Evolutionary conservation across 1,140 invertebrate species (phyloP), one percentile per base, ranked within the genome.

Genomic region (Hormaphis cornu): DNA sequence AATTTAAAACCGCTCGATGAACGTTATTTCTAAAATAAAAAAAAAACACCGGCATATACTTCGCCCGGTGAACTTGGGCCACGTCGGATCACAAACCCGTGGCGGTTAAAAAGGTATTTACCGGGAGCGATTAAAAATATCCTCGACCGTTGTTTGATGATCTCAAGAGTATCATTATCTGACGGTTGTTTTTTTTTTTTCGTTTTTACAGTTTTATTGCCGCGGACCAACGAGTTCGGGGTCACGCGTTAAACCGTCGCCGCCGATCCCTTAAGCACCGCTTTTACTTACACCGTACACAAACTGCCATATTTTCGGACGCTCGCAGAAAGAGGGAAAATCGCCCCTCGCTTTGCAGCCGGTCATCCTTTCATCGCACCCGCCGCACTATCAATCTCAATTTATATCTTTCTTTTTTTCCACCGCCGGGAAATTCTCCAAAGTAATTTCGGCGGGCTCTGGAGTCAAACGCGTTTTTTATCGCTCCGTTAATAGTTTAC

Each of bases 391-490:
- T 66, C 61, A 48, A 66, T 66, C 61, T 66, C 50, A 28, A 66
- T 66, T 66, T 66, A 50, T 50, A 50, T 50, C 28, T 20, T 24
- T 30, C 50, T 50, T 46, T 44, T 61, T 46, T 24, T 37, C 8
- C 59, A 18, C 24, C 53, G 53, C 42, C 59, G 9, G n/a, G 5
- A 42, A 28, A 53, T 20, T 35, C 10, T 30, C 18, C 30, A 4
- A 35, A 6, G 54, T n/a, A 35, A 50, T 66, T 66, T n/a, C n/a
- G n/a, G n/a, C 18, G 42, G 44, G 26, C 50, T 48, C n/a, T 50
- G 35, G 48, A 63, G 59, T 63, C 22, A 63, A 48, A 66, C 24
- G 48, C 40, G n/a, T 2, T 66, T 66, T 66, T 66, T 48, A 66
- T 48, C 37, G 58, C 28, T 10, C 42, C 18, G 61, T 66, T 66